Evolutionary conservation across 2,888 invertebrate genomes (phyloP), one percentile per base, ranked within the genome.

Genomic region (Carterocephalus palaemon): DNA sequence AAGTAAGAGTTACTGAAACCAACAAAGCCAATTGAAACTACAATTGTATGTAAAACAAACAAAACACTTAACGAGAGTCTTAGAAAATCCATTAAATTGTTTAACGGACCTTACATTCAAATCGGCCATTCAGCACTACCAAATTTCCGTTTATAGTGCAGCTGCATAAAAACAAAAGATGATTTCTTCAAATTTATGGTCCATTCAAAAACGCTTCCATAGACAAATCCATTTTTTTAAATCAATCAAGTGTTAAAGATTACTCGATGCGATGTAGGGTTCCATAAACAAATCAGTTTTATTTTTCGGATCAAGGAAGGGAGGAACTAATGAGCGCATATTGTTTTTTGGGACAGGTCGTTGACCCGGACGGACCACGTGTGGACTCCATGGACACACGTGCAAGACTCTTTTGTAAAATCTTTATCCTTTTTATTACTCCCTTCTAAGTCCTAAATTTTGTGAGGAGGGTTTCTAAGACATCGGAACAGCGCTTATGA

Each of bases 351-450:
- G 46, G 37, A 19, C 31, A 59, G 79, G 69, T 53, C 76, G 57
- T 52, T 74, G 78, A 78, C 78, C 82, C 54, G 43, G 36, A 41
- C 56, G 41, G 58, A 64, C 72, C 81, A 81, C 81, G 80, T 79
- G 79, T 74, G 66, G 43, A 43, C 36, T 26, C n/a, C n/a, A 16
- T 33, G 43, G 65, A 64, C 70, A 57, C 81, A 81, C 81, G 81
- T 80, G 81, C 75, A 69, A 57, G 52, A 49, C 51, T 57, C 65
- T 64, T 74, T 76, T 78, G 73, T 77, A 62, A 59, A 68, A 75
- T 75, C 76, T 70, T 73, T 75, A 71, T 77, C 69, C 70, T 66
- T 73, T 76, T 71, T 65, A 71, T 6, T 67, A 51, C 56, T 61
- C 62, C 60, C 66, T 70, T 73, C 70, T 70, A 71, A 68, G 63